phyloP scores from a whole-genome alignment of 2,113 vertebrate species.

The Octodon degus region DNA sequence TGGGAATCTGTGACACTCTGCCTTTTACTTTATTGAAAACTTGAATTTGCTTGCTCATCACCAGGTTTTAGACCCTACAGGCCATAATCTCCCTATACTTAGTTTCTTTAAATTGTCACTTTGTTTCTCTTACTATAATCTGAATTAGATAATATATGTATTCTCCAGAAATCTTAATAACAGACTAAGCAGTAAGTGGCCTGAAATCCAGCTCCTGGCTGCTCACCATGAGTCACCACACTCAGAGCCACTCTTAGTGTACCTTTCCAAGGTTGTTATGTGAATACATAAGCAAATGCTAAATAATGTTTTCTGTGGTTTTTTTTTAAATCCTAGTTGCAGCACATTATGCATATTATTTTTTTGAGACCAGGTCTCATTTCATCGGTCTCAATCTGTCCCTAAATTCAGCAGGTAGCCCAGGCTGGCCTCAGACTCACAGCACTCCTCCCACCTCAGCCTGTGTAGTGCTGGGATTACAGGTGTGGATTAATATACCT shows the following conservation, averaged over 20 bases:
- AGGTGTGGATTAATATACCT: not conserved
- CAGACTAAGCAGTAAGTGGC: constrained; percentile 15
- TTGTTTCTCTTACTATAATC: constrained; percentile 23
- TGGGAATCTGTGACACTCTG: not conserved
- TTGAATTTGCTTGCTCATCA: not conserved
- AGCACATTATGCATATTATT: not conserved
- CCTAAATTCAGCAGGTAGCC: not conserved
- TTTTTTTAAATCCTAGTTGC: not conserved
- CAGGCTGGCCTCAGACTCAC: not conserved
- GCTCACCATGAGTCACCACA: not conserved
- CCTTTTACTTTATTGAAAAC: not conserved
- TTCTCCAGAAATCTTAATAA: constrained; percentile 12
- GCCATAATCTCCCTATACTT: constrained; percentile 24
- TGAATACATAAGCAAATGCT: constrained; percentile 31
- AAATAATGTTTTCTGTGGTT: not conserved
- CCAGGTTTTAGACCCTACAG: not conserved
- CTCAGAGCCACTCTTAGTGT: not conserved
- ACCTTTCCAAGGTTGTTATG: constrained; percentile 11
- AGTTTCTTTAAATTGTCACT: constrained; percentile 39
- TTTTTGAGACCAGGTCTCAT: not conserved
- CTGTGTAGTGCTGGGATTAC: not conserved
- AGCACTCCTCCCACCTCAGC: not conserved
- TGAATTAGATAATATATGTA: constrained; percentile 60
- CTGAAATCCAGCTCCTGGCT: not conserved
- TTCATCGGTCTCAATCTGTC: not conserved